A percentile compares a stretch with the other conserved stretches of the same genome.
phyloP scores from a whole-genome alignment of 2,888 invertebrate genomes.

The Luperina testacea region DNA sequence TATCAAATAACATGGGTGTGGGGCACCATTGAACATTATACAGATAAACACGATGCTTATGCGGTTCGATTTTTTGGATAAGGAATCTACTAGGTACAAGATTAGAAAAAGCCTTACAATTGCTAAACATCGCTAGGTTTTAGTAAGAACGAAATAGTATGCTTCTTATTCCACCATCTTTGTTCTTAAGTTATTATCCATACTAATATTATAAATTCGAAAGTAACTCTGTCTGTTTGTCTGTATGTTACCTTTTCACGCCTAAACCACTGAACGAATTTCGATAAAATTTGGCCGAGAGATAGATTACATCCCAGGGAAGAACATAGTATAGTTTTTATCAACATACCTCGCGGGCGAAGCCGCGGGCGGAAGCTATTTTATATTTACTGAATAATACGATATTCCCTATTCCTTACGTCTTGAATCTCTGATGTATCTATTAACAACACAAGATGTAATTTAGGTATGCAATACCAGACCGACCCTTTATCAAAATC shows the following conservation, averaged over 20 bases:
- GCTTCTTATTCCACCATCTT: background rate
- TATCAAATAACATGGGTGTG: slow-evolving; percentile 23
- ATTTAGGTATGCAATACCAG: background rate
- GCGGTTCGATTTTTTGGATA: background rate
- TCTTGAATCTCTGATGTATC: background rate
- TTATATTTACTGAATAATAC: no score
- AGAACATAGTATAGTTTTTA: no score
- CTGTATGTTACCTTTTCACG: no score
- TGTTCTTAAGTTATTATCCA: background rate
- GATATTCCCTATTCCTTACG: no score
- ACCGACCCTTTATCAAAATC: background rate
- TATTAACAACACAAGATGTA: background rate
- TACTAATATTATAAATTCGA: no score
- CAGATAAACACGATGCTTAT: background rate
- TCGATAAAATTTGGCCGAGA: no score
- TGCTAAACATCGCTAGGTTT: background rate
- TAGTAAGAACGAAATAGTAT: background rate
- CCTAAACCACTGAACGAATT: no score
- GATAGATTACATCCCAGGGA: no score
- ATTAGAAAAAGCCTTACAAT: background rate
- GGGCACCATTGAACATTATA: slow-evolving; percentile 7
- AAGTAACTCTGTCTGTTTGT: no score
- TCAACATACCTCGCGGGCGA: no score
- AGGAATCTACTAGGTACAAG: background rate
- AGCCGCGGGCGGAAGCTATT: no score